Evolutionary conservation across 2,888 invertebrate genomes (phyloP).

Genomic region (Pharmacophagus antenor): DNA sequence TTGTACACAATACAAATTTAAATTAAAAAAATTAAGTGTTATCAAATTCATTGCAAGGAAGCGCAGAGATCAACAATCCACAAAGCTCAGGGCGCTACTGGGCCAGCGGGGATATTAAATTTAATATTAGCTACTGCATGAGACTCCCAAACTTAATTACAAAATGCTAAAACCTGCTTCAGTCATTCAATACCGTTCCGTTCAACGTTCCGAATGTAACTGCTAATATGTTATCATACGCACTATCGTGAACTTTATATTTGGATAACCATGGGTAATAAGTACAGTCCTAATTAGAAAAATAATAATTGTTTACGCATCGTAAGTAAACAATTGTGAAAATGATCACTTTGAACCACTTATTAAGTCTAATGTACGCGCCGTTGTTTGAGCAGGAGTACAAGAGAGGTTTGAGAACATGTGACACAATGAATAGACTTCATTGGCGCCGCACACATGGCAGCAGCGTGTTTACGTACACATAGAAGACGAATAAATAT

Average conservation of each 20-base stretch:
- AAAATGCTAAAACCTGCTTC: constrained; percentile 5
- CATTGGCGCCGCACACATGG: constrained; percentile 77
- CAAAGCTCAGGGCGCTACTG: constrained; percentile 71
- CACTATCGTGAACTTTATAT: constrained; percentile 17
- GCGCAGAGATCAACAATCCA: constrained; percentile 56
- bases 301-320: constrained; percentile 29
- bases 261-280: constrained; percentile 30
- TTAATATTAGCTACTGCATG: constrained; percentile 72
- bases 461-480: constrained; percentile 60
- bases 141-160: constrained; percentile 60
- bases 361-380: background rate
- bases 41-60: constrained; percentile 60
- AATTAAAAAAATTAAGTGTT: constrained; percentile 55
- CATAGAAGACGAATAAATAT: constrained; percentile 65
- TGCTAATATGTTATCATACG: constrained; percentile 37
- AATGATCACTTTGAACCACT: constrained; percentile 23
- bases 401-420: constrained; percentile 57
- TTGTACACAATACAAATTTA: constrained; percentile 49
- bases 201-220: constrained; percentile 32
- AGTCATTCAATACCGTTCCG: constrained; percentile 15
- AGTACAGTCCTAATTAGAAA: constrained; percentile 29
- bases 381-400: constrained; percentile 16
- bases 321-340: constrained; percentile 17
- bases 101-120: constrained; percentile 74
- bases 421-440: constrained; percentile 65